Base-by-base conservation (phyloP, 2,797 vertebrate genomes). In the Anas georgica region DNA sequence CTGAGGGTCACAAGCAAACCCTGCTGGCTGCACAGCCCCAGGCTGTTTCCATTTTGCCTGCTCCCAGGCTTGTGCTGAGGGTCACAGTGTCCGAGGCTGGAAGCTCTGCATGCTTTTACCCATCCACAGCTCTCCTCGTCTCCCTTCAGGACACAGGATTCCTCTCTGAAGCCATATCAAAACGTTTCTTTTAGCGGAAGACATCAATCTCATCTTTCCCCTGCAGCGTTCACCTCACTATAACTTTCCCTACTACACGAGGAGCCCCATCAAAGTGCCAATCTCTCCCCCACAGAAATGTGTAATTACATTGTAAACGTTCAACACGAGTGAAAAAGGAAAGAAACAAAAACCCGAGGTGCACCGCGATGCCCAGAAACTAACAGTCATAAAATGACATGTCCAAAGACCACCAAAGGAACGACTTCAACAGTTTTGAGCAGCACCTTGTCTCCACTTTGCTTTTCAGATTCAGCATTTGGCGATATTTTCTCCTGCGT, bases 391-490 rank as follows among this genome's bases (percentile, higher is more conserved):
- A 46, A 90, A 78, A 78, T 4, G 3, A 46, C 50, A 31, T 3
- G 29, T 29, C 62, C 88, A 12, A 91, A 86, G 22, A 88, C 74
- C 86, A 91, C 29, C 8, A 86, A 82, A 90, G 18, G 25, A 31
- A 79, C 18, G 6, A 23, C 22, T 89, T 67, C 29, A 70, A 67
- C 37, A 45, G 20, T 46, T 79, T 46, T 56, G 72, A 88, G 74
- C 41, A 52, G 28, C 48, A 35, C 31, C 45, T 54, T 22, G 9
- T 55, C 59, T 52, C 18, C 54, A 29, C n/a, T 84, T 82, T 20
- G 56, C 56, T 80, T 88, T 69, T 91, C 77, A 80, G 80, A 82
- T 67, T 63, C 67, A 75, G 50, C 37, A 88, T 77, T 94, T 69
- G 90, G 64, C 37, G 33, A 33, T 83, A 62, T 85, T 89, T 91